Percentiles rank a stretch among this genome's conserved stretches.
phyloP scores from a whole-genome alignment of 2,888 invertebrate genomes.

The Macrostomum cliftonense region DNA sequence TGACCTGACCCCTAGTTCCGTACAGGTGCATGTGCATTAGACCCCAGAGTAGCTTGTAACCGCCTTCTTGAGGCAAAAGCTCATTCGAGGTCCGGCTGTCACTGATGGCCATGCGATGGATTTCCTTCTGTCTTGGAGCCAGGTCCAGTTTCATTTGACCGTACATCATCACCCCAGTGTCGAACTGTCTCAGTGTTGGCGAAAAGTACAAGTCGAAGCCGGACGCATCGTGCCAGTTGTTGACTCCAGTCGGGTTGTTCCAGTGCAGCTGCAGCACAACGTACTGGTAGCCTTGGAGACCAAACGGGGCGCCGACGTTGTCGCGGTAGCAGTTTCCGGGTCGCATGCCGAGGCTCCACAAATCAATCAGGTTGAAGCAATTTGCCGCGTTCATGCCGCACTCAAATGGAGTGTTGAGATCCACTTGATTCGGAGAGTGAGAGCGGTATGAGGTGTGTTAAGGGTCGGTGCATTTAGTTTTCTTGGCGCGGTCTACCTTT shows the following conservation, averaged over 20 bases:
- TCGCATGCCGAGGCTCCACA: conserved; percentile 6
- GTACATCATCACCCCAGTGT: not conserved
- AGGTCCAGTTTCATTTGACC: not conserved
- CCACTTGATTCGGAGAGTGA: no score
- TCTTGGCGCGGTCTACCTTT: no score
- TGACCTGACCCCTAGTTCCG: no score
- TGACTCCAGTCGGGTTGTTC: conserved; percentile 5
- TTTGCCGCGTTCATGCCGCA: not conserved
- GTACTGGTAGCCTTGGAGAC: not conserved
- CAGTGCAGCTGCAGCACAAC: conserved; percentile 7
- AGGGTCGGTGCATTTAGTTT: no score
- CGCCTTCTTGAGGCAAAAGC: not conserved
- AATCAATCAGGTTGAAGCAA: not conserved
- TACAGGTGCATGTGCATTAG: not conserved
- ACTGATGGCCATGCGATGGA: not conserved
- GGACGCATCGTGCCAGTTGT: not conserved
- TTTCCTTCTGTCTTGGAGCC: not conserved
- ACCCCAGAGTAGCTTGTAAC: not conserved
- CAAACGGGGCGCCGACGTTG: not conserved
- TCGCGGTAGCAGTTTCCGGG: not conserved
- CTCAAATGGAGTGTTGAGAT: not conserved
- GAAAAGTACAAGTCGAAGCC: not conserved
- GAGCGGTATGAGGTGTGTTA: no score
- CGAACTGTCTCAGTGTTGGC: not conserved
- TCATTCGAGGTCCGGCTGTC: not conserved